Evolutionary conservation across 2,888 invertebrate species (phyloP).

Genomic region (Stenotaenia linearis): DNA sequence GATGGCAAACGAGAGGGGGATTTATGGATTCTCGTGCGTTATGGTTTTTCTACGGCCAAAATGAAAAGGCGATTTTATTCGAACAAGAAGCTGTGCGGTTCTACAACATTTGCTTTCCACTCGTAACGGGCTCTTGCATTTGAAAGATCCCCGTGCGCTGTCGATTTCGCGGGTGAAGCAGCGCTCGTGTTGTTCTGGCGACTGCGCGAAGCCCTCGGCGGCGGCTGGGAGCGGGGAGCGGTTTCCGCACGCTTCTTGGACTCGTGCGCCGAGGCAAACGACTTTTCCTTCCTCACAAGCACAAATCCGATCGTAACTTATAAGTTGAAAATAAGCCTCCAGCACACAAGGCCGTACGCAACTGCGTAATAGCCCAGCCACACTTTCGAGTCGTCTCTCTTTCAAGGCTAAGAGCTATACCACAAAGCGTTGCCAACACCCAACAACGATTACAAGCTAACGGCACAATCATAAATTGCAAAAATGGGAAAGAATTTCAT

Average conservation of each 20-base stretch:
- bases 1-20: background rate
- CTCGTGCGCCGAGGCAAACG: constrained; percentile 29
- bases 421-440: constrained; percentile 24
- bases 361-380: constrained; percentile 20
- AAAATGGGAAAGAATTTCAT: background rate
- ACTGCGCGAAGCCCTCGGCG: background rate
- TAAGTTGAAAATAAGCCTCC: constrained; percentile 28
- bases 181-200: background rate
- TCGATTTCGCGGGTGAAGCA: background rate
- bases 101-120: constrained; percentile 23
- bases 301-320: constrained; percentile 26
- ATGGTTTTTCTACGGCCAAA: constrained; percentile 14
- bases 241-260: constrained; percentile 26
- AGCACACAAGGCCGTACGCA: constrained; percentile 26
- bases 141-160: constrained; percentile 11
- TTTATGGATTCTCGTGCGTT: background rate
- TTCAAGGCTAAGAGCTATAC: constrained; percentile 12
- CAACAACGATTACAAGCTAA: constrained; percentile 24
- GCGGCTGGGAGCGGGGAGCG: background rate
- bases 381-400: constrained; percentile 16
- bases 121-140: constrained; percentile 17
- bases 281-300: constrained; percentile 24
- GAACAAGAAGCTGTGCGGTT: constrained; percentile 14
- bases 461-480: constrained; percentile 1
- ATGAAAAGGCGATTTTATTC: constrained; percentile 22